phyloP scores from a whole-genome alignment of 2,888 invertebrate species.

The Ramazzottius varieornatus region DNA sequence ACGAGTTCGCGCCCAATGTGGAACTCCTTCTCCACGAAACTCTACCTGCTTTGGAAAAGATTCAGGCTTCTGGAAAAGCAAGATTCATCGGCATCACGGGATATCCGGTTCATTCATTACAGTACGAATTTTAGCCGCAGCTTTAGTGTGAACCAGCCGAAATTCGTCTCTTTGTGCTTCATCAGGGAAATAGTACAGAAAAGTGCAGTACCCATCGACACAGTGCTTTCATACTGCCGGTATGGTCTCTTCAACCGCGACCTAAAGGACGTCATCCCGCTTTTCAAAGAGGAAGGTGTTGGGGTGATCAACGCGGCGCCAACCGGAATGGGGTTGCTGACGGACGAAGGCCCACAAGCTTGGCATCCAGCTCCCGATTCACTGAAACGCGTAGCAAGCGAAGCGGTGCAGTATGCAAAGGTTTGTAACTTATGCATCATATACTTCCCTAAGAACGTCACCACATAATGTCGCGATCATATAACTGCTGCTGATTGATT shows the following conservation, averaged over 20 bases:
- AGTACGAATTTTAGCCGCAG: constrained; percentile 27
- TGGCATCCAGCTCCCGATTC: constrained; percentile 54
- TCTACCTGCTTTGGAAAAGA: constrained; percentile 46
- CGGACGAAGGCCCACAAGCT: constrained; percentile 39
- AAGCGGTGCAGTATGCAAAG: constrained; percentile 28
- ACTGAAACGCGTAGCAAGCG: constrained; percentile 33
- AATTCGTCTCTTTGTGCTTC: background rate
- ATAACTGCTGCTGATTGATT: constrained; percentile 9
- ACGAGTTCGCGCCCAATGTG: constrained; percentile 52
- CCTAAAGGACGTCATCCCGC: constrained; percentile 41
- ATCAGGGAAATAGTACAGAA: background rate
- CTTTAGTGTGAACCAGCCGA: background rate
- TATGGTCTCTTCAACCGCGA: constrained; percentile 52
- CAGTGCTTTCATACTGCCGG: constrained; percentile 48
- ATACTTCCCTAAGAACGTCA: constrained; percentile 10
- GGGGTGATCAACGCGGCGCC: constrained; percentile 60
- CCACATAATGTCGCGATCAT: constrained; percentile 11
- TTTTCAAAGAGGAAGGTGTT: constrained; percentile 40
- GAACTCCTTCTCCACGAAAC: constrained; percentile 56
- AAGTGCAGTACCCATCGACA: constrained; percentile 34
- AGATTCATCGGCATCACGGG: constrained; percentile 53
- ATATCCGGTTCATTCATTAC: constrained; percentile 49
- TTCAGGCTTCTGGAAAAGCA: constrained; percentile 39
- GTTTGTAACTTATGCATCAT: constrained; percentile 8
- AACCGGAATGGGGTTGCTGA: constrained; percentile 53